Percentiles rank a stretch among this genome's conserved stretches.
These are phyloP conservation scores for Magallana angulata DNA, from an alignment of 1,140 invertebrate genomes.

Conservation along the genomic window DNA sequence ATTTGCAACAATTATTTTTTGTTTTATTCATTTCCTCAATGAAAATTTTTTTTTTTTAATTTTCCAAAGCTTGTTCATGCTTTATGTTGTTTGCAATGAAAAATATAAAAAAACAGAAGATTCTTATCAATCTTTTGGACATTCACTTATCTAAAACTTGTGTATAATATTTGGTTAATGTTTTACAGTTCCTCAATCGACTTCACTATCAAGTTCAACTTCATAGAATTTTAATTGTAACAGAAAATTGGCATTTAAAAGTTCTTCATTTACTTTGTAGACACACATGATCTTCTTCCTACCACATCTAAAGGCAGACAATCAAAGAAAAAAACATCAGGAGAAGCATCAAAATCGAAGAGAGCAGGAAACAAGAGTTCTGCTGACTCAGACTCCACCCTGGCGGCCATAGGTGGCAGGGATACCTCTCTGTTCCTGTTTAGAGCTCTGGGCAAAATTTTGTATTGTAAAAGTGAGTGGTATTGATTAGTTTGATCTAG, in stretches of 20 bases:
- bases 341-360: constrained; percentile 51
- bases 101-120: no score
- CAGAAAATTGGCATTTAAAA: background rate
- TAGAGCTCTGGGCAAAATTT: constrained; percentile 78
- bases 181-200: no score
- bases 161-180: no score
- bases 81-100: no score
- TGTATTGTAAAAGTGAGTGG: constrained; percentile 77
- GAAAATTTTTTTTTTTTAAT: no score
- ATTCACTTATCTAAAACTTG: no score
- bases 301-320: constrained; percentile 49
- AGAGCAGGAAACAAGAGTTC: constrained; percentile 23
- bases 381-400: constrained; percentile 49
- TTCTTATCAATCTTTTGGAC: no score
- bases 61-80: no score
- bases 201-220: no score
- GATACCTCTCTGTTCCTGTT: constrained; percentile 77
- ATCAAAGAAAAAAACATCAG: constrained; percentile 33
- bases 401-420: constrained; percentile 71
- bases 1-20: no score
- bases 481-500: background rate
- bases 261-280: background rate
- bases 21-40: no score
- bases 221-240: no score
- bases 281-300: constrained; percentile 46